Evolutionary conservation across 2,888 invertebrate species (phyloP).

Genomic region (Dichetophora obliterata): DNA sequence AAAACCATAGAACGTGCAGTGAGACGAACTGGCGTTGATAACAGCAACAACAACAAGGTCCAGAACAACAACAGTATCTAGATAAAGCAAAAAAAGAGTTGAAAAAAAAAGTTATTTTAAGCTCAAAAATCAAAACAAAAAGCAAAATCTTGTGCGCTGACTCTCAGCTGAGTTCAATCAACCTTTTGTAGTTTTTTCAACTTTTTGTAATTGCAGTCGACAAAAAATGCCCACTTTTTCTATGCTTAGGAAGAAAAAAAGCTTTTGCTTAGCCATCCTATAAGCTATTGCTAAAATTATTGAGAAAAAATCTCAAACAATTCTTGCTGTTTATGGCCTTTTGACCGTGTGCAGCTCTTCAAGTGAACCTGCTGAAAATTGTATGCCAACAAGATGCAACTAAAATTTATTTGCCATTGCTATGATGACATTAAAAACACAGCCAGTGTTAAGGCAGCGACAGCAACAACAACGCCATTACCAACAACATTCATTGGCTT

Average conservation of each 20-base stretch:
- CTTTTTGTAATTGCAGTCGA: too few species aligned
- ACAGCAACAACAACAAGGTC: conserved; percentile 14
- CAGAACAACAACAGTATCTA: not conserved
- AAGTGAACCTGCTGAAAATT: too few species aligned
- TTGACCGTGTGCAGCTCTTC: too few species aligned
- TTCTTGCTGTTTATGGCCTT: too few species aligned
- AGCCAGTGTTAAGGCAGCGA: not conserved
- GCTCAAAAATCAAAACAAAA: not conserved
- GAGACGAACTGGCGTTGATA: conserved; percentile 18
- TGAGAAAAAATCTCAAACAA: too few species aligned
- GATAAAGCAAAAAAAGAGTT: not conserved
- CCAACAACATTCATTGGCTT: not conserved
- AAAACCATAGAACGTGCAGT: conserved; percentile 4
- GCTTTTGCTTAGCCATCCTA: too few species aligned
- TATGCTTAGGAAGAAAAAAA: too few species aligned
- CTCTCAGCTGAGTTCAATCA: not conserved
- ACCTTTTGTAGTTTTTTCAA: too few species aligned
- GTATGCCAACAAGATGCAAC: too few species aligned
- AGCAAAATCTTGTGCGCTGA: not conserved
- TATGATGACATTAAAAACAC: not conserved
- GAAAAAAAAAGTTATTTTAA: not conserved
- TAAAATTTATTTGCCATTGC: too few species aligned
- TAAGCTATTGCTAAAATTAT: too few species aligned
- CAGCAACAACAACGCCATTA: not conserved
- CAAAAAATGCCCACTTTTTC: too few species aligned